Conservation (phyloP, 2,888 invertebrate species). For the Belgica antarctica region DNA sequence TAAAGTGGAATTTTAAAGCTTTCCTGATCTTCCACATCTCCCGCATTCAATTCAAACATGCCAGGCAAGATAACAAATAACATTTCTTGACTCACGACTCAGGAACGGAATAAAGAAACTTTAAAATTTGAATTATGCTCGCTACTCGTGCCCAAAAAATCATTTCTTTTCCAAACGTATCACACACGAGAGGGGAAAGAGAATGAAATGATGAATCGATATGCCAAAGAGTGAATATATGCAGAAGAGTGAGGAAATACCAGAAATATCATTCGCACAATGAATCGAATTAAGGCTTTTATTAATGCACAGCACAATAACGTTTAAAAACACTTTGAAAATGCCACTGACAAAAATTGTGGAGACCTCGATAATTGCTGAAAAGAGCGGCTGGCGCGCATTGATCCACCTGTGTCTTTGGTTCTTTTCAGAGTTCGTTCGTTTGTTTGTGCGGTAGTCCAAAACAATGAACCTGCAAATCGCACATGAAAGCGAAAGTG, state of each 20-base stretch:
- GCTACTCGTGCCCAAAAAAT: background rate
- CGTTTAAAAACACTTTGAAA: too few relatives aligned
- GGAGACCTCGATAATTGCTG: too few relatives aligned
- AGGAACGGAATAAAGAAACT: background rate
- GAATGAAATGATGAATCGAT: background rate
- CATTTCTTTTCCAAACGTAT: background rate
- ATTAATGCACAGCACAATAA: background rate
- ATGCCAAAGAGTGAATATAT: background rate
- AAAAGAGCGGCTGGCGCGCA: too few relatives aligned
- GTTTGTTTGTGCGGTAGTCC: background rate
- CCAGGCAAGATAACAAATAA: background rate
- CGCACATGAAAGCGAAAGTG: constrained; percentile 41
- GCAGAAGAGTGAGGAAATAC: background rate
- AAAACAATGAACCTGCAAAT: constrained; percentile 34
- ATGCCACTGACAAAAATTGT: too few relatives aligned
- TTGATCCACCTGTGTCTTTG: too few relatives aligned
- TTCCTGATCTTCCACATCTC: background rate
- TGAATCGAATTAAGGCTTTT: background rate
- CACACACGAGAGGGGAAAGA: too few relatives aligned
- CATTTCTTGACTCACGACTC: background rate
- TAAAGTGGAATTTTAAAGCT: background rate
- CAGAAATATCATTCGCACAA: background rate
- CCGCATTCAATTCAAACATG: background rate
- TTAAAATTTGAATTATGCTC: background rate
- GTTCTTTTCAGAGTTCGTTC: too few relatives aligned